A percentile compares a stretch with the other conserved stretches of the same genome.
phyloP scores from a whole-genome alignment of 92 coral and sea anemone species.

The Muricea muricata region DNA sequence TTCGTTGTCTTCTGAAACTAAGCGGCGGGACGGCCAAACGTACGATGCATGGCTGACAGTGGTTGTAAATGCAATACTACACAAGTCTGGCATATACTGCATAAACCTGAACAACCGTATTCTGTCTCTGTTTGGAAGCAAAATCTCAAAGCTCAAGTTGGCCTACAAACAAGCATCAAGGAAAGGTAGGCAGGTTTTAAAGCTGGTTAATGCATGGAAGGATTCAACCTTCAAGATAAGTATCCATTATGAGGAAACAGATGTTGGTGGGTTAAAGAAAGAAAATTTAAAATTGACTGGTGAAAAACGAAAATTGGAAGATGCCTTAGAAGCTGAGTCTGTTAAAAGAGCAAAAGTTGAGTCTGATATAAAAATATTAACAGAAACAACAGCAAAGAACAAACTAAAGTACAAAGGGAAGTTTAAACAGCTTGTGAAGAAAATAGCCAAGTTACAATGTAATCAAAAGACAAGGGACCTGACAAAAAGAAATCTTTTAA shows the following conservation, averaged over 20 bases:
- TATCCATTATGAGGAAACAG: slow-evolving; percentile 28
- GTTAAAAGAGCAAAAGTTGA: not conserved
- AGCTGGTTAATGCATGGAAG: slow-evolving; percentile 47
- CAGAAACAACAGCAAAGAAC: not conserved
- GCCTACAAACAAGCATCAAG: too few relatives aligned
- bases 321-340: not conserved
- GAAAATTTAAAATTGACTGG: not conserved
- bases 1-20: too few relatives aligned
- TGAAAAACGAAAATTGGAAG: slow-evolving; percentile 29
- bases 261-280: slow-evolving; percentile 4
- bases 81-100: too few relatives aligned
- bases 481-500: slow-evolving; percentile 21
- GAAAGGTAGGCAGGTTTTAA: not conserved
- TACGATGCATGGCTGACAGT: too few relatives aligned
- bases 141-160: too few relatives aligned
- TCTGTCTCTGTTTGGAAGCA: too few relatives aligned
- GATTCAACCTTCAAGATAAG: slow-evolving; percentile 31
- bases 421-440: not conserved
- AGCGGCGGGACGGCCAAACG: too few relatives aligned
- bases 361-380: slow-evolving; percentile 16
- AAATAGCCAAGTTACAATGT: slow-evolving; percentile 27
- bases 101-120: too few relatives aligned
- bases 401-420: not conserved
- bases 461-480: slow-evolving; percentile 33
- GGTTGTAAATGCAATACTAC: too few relatives aligned